Percentiles rank a stretch among this genome's conserved stretches.
Evolutionary conservation across 35 echinoderm and acorn worm species (phyloP).

Genomic region (Apostichopus parvimensis): DNA sequence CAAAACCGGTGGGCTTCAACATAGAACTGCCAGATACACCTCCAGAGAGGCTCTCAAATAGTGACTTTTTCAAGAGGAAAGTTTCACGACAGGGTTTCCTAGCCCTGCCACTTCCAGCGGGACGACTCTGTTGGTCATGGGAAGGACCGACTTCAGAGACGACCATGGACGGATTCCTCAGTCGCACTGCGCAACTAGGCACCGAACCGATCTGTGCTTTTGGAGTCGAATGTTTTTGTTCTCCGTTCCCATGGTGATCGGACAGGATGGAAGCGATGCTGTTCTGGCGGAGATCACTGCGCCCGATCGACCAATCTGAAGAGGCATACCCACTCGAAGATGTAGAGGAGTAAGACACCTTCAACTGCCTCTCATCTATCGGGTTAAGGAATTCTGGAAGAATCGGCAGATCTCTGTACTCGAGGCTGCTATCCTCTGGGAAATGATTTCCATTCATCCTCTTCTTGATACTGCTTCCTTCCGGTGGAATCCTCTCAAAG

Average conservation of each 20-base stretch:
- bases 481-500: constrained; percentile 18
- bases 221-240: neutral
- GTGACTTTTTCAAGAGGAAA: neutral
- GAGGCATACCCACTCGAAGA: constrained; percentile 41
- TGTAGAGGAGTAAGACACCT: constrained; percentile 14
- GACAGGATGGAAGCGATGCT: neutral
- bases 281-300: neutral
- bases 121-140: neutral
- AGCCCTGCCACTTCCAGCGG: neutral
- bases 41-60: constrained; percentile 27
- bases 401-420: constrained; percentile 9
- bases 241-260: neutral
- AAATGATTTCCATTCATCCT: too few relatives aligned
- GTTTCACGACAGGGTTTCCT: constrained; percentile 39
- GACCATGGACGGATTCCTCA: neutral
- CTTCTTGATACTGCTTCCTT: constrained; percentile 11
- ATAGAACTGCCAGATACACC: neutral
- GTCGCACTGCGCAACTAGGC: neutral
- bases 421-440: neutral
- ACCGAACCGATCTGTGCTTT: neutral
- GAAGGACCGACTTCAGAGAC: neutral
- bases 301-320: constrained; percentile 16
- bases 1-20: neutral
- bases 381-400: constrained; percentile 31
- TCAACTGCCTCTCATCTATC: neutral